Base-by-base conservation (phyloP, 2,113 vertebrate species). In the Ctenomys sociabilis region DNA sequence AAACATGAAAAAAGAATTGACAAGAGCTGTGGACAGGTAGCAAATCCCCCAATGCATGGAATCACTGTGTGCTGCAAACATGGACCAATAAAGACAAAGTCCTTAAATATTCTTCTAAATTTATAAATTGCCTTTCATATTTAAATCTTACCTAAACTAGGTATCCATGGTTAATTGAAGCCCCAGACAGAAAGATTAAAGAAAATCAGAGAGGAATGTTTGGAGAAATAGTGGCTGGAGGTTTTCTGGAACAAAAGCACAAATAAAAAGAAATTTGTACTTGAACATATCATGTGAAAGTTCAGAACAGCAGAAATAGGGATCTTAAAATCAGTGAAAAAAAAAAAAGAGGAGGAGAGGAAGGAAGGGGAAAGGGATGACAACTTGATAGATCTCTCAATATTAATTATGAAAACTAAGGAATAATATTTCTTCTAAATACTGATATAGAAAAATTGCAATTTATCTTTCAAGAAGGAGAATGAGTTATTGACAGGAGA, bases 111-210 rank as follows among this genome's bases (percentile, higher is more conserved):
- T 78, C 22, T 72, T 49, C 72, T 30, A 78, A 95, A 22, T n/a
- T 68, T 49, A 54, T 13, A 72, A 83, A 84, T 68, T 32, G 3
- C n/a, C 49, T 77, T 92, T 90, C 49, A 63, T 64, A 92, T 37
- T 82, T 86, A 88, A 88, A 43, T 75, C 35, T 95, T 90, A 85
- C 63, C 92, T 57, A 86, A 75, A 91, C 80, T 14, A 37, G 54
- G 17, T 64, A 30, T 91, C 43, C 26, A 4, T 61, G 45, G 80
- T 93, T 68, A 88, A 84, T 10, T 88, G 64, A 7, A 77, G 40
- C 68, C 35, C 28, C 54, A 89, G 32, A 85, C 77, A 32, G 21
- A 89, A 84, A 93, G 37, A 88, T 64, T 84, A 57, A 72, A 93
- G 28, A 91, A 43, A 95, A 49, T 17, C 5, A 82, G 26, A 96